Conservation (phyloP, 2,113 vertebrate species). For the Platysteira castanea region DNA sequence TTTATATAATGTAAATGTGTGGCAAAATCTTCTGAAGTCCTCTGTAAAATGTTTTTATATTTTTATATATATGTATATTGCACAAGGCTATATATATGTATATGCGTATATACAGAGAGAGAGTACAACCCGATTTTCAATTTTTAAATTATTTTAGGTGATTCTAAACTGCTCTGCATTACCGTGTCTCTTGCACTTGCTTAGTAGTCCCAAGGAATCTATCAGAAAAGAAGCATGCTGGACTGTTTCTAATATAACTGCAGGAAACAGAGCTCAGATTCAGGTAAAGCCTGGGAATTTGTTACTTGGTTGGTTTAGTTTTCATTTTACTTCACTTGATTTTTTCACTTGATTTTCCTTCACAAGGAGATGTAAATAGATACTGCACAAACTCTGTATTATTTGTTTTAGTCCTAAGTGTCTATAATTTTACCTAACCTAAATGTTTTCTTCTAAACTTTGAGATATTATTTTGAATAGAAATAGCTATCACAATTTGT, state of each 20-base stretch:
- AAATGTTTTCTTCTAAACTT: background rate
- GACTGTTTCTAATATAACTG: conserved; percentile 93
- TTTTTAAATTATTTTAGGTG: conserved; percentile 74
- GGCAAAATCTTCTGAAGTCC: background rate
- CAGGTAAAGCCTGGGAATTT: conserved; percentile 64
- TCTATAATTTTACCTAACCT: background rate
- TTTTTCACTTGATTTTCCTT: background rate
- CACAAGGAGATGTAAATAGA: background rate
- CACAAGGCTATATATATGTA: too few species aligned
- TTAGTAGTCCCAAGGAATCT: conserved; percentile 91
- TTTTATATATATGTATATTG: background rate
- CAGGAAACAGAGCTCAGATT: conserved; percentile 89
- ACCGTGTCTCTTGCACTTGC: conserved; percentile 88
- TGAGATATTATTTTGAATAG: background rate
- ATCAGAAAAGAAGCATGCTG: conserved; percentile 91
- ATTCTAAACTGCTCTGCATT: conserved; percentile 91
- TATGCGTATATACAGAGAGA: too few species aligned
- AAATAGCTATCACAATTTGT: background rate
- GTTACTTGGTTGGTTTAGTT: background rate
- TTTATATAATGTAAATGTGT: background rate
- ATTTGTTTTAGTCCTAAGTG: background rate
- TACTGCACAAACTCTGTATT: background rate
- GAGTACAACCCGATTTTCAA: background rate
- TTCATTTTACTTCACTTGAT: background rate
- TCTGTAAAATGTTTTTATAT: background rate